phyloP scores from a whole-genome alignment of 2,888 invertebrate genomes.

The Parasteatoda lunata region DNA sequence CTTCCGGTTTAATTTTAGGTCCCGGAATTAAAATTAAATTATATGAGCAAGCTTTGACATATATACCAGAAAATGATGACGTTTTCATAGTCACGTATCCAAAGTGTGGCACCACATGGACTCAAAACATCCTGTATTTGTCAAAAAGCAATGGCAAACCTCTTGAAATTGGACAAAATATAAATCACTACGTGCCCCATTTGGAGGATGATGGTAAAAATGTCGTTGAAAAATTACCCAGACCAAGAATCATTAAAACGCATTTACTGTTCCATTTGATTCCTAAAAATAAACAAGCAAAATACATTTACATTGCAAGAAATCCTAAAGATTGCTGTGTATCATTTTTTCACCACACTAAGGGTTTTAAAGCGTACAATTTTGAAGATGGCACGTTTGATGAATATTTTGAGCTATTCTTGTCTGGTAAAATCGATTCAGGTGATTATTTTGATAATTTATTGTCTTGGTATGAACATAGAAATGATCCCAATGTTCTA shows the following conservation, averaged over 20 bases:
- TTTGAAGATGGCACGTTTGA: slow-evolving; percentile 70
- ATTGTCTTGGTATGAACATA: slow-evolving; percentile 53
- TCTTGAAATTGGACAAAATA: not conserved
- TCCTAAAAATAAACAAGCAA: slow-evolving; percentile 40
- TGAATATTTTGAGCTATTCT: slow-evolving; percentile 74
- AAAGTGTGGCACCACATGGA: slow-evolving; percentile 62
- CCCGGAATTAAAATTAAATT: too few species aligned
- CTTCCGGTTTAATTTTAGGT: too few species aligned
- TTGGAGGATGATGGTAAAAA: slow-evolving; percentile 17
- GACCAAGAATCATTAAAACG: slow-evolving; percentile 68
- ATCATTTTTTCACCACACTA: slow-evolving; percentile 74
- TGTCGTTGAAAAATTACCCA: not conserved
- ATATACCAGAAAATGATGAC: slow-evolving; percentile 23
- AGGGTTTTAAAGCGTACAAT: slow-evolving; percentile 19
- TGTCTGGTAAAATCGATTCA: slow-evolving; percentile 72
- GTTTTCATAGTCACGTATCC: slow-evolving; percentile 44
- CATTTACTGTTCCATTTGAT: slow-evolving; percentile 71
- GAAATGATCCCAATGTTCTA: slow-evolving; percentile 72
- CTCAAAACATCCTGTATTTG: slow-evolving; percentile 26
- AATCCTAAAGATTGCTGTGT: slow-evolving; percentile 76
- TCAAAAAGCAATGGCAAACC: slow-evolving; percentile 30
- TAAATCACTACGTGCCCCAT: slow-evolving; percentile 18
- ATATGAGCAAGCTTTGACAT: not conserved
- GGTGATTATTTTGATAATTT: slow-evolving; percentile 68
- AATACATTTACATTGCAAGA: slow-evolving; percentile 74